Base-by-base conservation (phyloP, 2,113 vertebrate genomes). In the Rhinoderma darwinii region DNA sequence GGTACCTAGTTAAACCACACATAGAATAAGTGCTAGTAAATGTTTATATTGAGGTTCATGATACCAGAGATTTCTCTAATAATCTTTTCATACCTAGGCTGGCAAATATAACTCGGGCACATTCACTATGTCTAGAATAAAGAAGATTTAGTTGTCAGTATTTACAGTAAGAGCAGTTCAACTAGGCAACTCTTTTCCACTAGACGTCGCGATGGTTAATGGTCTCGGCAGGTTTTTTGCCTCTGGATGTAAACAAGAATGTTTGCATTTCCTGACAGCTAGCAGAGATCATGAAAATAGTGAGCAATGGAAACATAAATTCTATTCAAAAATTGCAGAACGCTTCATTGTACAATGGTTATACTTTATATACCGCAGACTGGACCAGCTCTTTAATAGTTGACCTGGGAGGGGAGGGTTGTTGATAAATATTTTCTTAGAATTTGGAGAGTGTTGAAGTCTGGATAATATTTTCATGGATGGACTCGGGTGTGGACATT, bases 381-480 rank as follows among this genome's bases (percentile, higher is more conserved):
- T 20, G 32, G 15, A 32, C 63, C 27, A 17, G 30, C 32, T 32
- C 32, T 8, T 37, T 70, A 37, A 37, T 70, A 70, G 66, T 37
- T 70, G 66, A 70, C 66, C 66, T 70, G 66, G 66, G 66, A 70
- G 66, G 66, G 17, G 66, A 70, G 17, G 32, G 32, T 70, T 70
- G 8, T 18, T 37, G 66, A 15, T 1, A 70, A 70, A 37, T 37
- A 70, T 70, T 70, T 70, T 27, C 61, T 37, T 32, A 70, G 32
- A 70, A 68, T 37, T 37, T 35, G 32, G 37, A 37, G 18, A 3
- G 66, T 32, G 8, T 70, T 35, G 1, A 37, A 20, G 2, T 37
- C 15, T 22, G 22, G 66, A 35, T 70, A 18, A 20, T 70, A 37
- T 30, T 70, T 70, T 15, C 7, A 35, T 37, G 32, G 66, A 35